Evolutionary conservation across 2,113 vertebrate genomes (phyloP).

Genomic region (Microcebus tavaratra): DNA sequence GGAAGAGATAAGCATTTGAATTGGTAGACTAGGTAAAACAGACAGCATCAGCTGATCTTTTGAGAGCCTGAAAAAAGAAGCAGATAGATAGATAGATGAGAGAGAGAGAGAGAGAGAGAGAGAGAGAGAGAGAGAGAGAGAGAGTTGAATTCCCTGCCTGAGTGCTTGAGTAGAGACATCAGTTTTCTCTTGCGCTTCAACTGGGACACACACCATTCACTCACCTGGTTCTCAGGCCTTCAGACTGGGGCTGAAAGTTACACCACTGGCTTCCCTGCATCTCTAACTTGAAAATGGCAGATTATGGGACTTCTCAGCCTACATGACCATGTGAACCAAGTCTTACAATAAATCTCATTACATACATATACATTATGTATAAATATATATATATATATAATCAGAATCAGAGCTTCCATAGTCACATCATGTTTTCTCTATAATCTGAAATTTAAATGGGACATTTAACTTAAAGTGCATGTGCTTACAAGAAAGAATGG

Average conservation of each 20-base stretch:
- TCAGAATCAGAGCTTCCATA: neutral
- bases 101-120: too few species aligned
- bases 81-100: too few species aligned
- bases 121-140: too few species aligned
- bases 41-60: neutral
- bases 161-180: neutral
- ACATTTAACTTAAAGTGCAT: neutral
- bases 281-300: neutral
- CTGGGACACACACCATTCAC: too few species aligned
- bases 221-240: neutral
- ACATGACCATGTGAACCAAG: neutral
- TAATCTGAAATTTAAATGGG: neutral
- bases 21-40: neutral
- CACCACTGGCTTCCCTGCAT: neutral
- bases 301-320: neutral
- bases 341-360: neutral
- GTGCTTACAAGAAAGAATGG: neutral
- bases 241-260: neutral
- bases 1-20: neutral
- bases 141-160: neutral
- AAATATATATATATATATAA: too few species aligned
- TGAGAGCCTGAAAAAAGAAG: neutral
- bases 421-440: neutral
- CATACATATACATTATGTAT: too few species aligned
- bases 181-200: neutral